These are phyloP conservation scores for Nomada lathburiana DNA, from an alignment of 2,888 invertebrate genomes.

Conservation along the genomic window DNA sequence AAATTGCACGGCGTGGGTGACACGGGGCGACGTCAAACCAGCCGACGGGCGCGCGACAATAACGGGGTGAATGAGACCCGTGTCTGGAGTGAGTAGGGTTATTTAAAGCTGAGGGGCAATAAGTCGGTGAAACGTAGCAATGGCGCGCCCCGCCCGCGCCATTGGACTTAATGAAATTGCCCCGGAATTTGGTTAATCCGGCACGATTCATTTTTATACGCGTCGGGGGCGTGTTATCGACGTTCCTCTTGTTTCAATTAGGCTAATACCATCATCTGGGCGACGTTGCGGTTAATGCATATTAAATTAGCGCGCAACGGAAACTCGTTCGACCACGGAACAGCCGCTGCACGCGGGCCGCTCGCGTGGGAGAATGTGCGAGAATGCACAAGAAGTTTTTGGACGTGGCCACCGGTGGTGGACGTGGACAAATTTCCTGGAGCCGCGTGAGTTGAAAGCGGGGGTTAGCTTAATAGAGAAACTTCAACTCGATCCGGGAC, in stretches of 20 bases:
- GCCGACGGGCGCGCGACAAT: not conserved
- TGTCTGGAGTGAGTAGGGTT: not conserved
- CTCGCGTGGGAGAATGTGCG: not conserved
- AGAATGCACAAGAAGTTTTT: conserved; percentile 37
- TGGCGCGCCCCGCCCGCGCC: not conserved
- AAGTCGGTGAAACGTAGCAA: not conserved
- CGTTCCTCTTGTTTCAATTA: conserved; percentile 17
- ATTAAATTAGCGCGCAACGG: conserved; percentile 46
- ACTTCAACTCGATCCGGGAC: conserved; percentile 36
- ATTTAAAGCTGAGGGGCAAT: not conserved
- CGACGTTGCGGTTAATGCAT: conserved; percentile 43
- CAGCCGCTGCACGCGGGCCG: conserved; percentile 4
- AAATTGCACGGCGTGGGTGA: conserved; percentile 32
- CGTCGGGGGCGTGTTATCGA: not conserved
- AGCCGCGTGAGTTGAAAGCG: conserved; percentile 35
- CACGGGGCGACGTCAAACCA: conserved; percentile 11
- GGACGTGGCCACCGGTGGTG: conserved; percentile 42
- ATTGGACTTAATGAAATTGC: not conserved
- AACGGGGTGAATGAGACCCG: not conserved
- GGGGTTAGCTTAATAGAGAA: conserved; percentile 58
- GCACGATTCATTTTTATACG: not conserved
- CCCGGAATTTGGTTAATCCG: not conserved
- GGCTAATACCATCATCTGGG: conserved; percentile 13
- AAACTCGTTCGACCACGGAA: conserved; percentile 8
- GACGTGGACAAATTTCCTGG: conserved; percentile 62